Conservation (phyloP, 2,797 vertebrate genomes). For the Sebastiscus tertius region DNA sequence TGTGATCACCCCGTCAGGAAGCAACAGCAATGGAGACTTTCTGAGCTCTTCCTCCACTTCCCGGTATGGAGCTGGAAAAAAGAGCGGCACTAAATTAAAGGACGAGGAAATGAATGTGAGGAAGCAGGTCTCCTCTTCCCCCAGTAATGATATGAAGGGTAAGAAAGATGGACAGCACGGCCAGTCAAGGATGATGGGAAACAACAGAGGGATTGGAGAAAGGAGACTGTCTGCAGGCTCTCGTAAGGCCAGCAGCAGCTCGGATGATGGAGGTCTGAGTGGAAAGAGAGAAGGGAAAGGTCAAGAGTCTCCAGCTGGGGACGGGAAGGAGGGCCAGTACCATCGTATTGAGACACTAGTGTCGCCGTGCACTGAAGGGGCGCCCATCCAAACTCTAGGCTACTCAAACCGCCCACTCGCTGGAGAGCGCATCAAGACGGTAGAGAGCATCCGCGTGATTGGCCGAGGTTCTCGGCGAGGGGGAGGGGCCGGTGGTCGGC, state of each 20-base stretch:
- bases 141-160: constrained; percentile 61
- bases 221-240: constrained; percentile 65
- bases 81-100: constrained; percentile 79
- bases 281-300: constrained; percentile 63
- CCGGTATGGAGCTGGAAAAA: constrained; percentile 84
- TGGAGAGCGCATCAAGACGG: constrained; percentile 95
- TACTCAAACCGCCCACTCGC: constrained; percentile 87
- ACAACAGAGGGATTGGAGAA: constrained; percentile 57
- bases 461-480: constrained; percentile 85
- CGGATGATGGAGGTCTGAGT: constrained; percentile 66
- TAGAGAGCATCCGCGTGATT: constrained; percentile 92
- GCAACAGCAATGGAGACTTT: constrained; percentile 73
- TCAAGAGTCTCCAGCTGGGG: constrained; percentile 44
- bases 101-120: constrained; percentile 67
- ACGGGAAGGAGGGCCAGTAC: constrained; percentile 85
- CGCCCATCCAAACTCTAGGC: constrained; percentile 90
- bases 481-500: constrained; percentile 69
- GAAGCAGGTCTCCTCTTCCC: constrained; percentile 51
- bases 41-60: constrained; percentile 59
- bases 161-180: constrained; percentile 68
- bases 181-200: constrained; percentile 57
- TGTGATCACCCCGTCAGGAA: constrained; percentile 81
- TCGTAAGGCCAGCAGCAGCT: constrained; percentile 67
- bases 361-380: constrained; percentile 83
- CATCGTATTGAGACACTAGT: constrained; percentile 94